Conservation (phyloP, 2,113 vertebrate species). For the Isurus oxyrinchus region DNA sequence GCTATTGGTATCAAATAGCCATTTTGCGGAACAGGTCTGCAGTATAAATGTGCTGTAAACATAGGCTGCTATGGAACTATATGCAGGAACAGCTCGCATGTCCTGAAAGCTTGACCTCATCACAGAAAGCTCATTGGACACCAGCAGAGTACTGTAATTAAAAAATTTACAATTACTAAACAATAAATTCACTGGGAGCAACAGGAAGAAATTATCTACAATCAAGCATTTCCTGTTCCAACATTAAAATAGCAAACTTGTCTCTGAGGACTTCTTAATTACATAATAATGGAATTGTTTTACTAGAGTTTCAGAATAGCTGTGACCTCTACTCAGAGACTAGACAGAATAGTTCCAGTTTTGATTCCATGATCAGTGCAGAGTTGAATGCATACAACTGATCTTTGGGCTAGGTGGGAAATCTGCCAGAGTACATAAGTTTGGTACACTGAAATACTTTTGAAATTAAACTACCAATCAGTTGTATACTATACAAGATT, state of each 20-base stretch:
- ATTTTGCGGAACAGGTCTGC: neutral
- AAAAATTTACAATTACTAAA: constrained; percentile 13
- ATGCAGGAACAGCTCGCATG: neutral
- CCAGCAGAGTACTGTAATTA: neutral
- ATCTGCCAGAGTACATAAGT: neutral
- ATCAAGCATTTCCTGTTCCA: constrained; percentile 7
- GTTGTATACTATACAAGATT: neutral
- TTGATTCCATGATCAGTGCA: neutral
- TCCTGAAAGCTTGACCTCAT: neutral
- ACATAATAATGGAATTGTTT: neutral
- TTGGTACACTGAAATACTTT: neutral
- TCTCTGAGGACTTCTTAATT: constrained; percentile 15
- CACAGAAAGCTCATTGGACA: neutral
- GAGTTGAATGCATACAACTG: neutral
- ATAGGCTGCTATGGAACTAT: neutral
- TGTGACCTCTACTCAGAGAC: neutral
- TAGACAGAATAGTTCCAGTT: neutral
- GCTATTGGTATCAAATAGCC: neutral
- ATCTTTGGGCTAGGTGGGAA: constrained; percentile 8
- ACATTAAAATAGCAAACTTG: constrained; percentile 16
- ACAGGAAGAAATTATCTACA: constrained; percentile 20
- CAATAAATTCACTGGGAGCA: neutral
- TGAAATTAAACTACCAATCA: neutral
- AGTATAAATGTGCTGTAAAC: neutral
- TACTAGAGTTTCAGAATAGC: neutral